phyloP scores from a whole-genome alignment of 2,113 vertebrate genomes.

The Anser cygnoides region DNA sequence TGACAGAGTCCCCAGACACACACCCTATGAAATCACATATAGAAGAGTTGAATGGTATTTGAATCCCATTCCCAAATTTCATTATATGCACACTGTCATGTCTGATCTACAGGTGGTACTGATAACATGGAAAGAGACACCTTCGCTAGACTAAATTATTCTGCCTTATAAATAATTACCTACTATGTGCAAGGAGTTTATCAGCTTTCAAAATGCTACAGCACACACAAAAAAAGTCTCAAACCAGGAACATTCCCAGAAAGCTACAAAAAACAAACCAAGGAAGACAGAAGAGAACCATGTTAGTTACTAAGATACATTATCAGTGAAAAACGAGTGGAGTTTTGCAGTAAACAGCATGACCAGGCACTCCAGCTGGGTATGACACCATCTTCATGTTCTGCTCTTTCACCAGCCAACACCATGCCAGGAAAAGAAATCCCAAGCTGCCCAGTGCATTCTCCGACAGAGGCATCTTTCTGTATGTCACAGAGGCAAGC shows the following conservation, averaged over 20 bases:
- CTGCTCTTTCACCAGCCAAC: not conserved
- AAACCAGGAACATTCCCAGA: not conserved
- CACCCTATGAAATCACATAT: not conserved
- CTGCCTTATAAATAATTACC: not conserved
- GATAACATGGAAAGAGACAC: not conserved
- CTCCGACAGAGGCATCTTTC: not conserved
- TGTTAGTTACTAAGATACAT: rapidly evolving
- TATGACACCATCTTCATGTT: not conserved
- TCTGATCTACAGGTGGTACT: not conserved
- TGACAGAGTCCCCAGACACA: not conserved
- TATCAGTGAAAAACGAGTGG: not conserved
- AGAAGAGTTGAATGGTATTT: rapidly evolving
- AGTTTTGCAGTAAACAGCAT: not conserved
- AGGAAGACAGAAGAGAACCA: not conserved
- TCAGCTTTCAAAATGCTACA: not conserved
- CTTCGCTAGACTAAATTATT: not conserved
- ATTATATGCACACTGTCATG: not conserved
- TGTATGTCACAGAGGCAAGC: not conserved
- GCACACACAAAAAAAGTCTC: not conserved
- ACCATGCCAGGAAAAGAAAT: not conserved
- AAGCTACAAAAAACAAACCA: not conserved
- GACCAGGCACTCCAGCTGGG: not conserved
- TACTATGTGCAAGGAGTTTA: not conserved
- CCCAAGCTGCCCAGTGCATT: not conserved
- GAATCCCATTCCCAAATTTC: not conserved